Base-by-base conservation (phyloP, 2,113 vertebrate genomes). In the Sigmodon hispidus region DNA sequence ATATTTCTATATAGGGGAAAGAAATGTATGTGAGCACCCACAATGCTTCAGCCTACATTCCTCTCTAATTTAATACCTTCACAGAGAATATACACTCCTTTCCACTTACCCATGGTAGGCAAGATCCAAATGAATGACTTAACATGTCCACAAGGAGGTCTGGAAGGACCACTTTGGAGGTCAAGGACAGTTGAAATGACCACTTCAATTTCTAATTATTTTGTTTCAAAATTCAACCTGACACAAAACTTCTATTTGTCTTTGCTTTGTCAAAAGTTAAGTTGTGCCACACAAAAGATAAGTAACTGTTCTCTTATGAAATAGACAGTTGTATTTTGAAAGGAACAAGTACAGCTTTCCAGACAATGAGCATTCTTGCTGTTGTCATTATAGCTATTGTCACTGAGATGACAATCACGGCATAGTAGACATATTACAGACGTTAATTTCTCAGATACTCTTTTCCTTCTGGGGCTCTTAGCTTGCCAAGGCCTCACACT, bases 201-300 rank as follows among this genome's bases (percentile, higher is more conserved):
- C 48, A 15, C 48, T 77, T 89, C 21, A n/a, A 43, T 55, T 94
- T 13, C 45, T 90, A n/a, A 31, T 50, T 76, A 59, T 7, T 94
- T 95, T 67, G 67, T 70, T 93, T 48, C 0, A 19, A 89, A 90
- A 86, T 90, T 63, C 24, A 72, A 9, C 36, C 90, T 77, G 26
- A 48, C 69, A n/a, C 17, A 61, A 81, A 79, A 81, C 79, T 95
- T 89, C 63, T 79, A 16, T 75, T 91, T 87, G 67, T 59, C 57
- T 91, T 86, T 61, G 22, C n/a, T 93, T 93, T 69, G 63, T 97
- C 92, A n/a, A 86, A 87, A 93, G 70, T 70, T 80, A 93, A 94
- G 91, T 52, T 48, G 40, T 16, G 75, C 4, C 26, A 24, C 22
- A 48, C 7, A 91, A 55, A 77, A 87, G 31, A 84, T 85, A 55